Evolutionary conservation across 2,113 vertebrate genomes (phyloP), one percentile per base, ranked within the genome.

Genomic region (Eonycteris spelaea): DNA sequence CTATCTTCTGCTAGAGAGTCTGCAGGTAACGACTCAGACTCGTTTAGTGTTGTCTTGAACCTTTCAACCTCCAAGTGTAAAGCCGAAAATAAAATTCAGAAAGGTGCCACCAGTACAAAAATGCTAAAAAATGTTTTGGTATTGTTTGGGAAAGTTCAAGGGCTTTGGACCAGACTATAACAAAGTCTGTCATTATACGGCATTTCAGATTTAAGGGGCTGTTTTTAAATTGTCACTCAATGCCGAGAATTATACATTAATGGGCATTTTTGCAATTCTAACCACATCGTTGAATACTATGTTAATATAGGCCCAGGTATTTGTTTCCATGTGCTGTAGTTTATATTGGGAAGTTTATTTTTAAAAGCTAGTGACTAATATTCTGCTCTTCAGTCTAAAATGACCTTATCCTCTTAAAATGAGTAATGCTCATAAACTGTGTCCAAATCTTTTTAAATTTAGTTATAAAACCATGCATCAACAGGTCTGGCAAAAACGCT

Each of bases 211-310:
- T 89, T 87, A 92, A 96, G 90, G 43, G 77, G 45, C 67, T 65
- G 18, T 48, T 92, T 96, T 91, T 51, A 48, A 82, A 96, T 67
- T 87, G 30, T 21, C 10, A 48, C n/a, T 68, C 18, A 85, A 84
- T 86, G 94, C 91, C 40, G 38, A 63, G 45, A 90, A 95, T 13
- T 94, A 90, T 38, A 96, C 48, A 83, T 4, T 57, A 85, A 67
- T 33, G 53, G 89, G 83, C 93, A 97, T 85, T 94, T 97, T 35
- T 95, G 90, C 26, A 92, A 55, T 48, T 77, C 71, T 86, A 96
- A 94, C 68, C 57, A 48, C 61, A 89, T 61, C 55, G 0, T 38
- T 87, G 86, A 92, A 94, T 90, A 75, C 22, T 87, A 53, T 85
- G 68, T 71, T 96, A 94, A 84, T 48, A 87, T 0, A 57, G 61